These are phyloP conservation scores for Bungarus multicinctus DNA, from an alignment of 2,113 vertebrate species.

Conservation along the genomic window DNA sequence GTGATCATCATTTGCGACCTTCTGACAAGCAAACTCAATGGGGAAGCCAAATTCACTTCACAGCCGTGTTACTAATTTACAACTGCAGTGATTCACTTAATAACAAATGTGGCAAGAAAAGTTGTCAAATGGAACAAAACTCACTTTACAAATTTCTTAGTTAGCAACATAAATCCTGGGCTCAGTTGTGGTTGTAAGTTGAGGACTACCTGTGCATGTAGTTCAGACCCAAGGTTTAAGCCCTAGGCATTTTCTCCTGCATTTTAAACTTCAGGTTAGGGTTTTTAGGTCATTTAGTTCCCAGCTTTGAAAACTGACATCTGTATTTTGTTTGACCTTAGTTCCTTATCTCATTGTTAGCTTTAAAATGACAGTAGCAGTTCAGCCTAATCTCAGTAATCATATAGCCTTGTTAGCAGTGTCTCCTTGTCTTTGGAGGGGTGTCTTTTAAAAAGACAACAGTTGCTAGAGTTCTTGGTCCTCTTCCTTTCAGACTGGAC, in stretches of 20 bases:
- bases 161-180: too few relatives aligned
- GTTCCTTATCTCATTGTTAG: not conserved
- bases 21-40: not conserved
- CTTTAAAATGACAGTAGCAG: slow-evolving; percentile 6
- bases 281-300: not conserved
- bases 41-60: not conserved
- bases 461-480: not conserved
- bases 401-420: not conserved
- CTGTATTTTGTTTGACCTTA: not conserved
- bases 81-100: not conserved
- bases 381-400: not conserved
- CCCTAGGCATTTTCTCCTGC: not conserved
- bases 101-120: not conserved
- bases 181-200: too few relatives aligned
- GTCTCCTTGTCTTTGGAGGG: not conserved
- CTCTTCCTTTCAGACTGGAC: not conserved
- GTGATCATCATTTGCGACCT: not conserved
- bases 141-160: too few relatives aligned
- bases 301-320: not conserved
- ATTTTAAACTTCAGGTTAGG: not conserved
- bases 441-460: accelerated
- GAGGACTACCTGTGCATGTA: not conserved
- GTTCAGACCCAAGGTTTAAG: not conserved
- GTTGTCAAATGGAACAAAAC: not conserved
- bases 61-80: not conserved